Evolutionary conservation across 2,888 invertebrate genomes (phyloP).

Genomic region (Lasioglossum pauxillum): DNA sequence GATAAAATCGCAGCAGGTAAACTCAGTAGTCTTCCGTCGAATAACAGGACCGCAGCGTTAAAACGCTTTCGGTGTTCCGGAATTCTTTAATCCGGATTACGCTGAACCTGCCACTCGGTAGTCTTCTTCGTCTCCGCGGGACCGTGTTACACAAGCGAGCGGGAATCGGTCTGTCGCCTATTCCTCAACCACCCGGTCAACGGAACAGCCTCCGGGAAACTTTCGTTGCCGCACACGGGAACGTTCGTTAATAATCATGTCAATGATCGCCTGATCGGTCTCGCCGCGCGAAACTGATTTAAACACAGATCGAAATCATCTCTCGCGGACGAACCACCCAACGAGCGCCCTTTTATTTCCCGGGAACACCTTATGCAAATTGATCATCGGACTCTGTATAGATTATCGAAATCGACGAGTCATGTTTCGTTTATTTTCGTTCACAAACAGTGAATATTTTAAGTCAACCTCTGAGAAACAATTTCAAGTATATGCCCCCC

Average conservation of each 20-base stretch:
- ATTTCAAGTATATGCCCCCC: no score
- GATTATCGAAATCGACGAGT: not conserved
- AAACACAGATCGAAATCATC: constrained; percentile 33
- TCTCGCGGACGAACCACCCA: constrained; percentile 57
- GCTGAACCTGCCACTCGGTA: constrained; percentile 74
- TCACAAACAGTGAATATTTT: not conserved
- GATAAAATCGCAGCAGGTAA: constrained; percentile 61
- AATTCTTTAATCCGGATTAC: constrained; percentile 83
- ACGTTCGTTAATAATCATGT: constrained; percentile 67
- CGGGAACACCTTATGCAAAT: not conserved
- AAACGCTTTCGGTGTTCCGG: constrained; percentile 83
- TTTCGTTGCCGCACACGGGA: constrained; percentile 23
- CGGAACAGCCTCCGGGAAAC: not conserved
- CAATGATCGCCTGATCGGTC: constrained; percentile 64
- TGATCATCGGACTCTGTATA: not conserved
- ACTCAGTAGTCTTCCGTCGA: constrained; percentile 39
- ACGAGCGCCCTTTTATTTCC: not conserved
- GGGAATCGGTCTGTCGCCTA: constrained; percentile 34
- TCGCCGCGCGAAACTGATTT: constrained; percentile 59
- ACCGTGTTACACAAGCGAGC: constrained; percentile 51
- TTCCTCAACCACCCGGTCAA: constrained; percentile 13
- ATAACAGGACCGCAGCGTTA: constrained; percentile 74
- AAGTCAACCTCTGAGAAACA: no score
- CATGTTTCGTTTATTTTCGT: not conserved
- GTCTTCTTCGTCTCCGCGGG: constrained; percentile 54